Base-by-base conservation (phyloP, 2,113 vertebrate species). In the Misgurnus mizolepis region DNA sequence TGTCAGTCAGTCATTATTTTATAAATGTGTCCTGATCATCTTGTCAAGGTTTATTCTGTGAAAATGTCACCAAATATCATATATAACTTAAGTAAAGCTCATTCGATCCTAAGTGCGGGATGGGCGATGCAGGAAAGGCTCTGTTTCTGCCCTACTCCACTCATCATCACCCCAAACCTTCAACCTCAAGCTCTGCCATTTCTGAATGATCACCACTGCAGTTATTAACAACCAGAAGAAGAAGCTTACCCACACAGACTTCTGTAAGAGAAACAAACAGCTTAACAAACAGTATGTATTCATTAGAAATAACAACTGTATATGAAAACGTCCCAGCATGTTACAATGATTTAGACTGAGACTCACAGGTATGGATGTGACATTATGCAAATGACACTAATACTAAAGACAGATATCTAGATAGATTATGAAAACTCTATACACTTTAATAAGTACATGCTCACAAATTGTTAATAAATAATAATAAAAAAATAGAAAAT, bases 191-290 rank as follows among this genome's bases (percentile, higher is more conserved):
- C 61, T 67, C 82, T 84, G 86, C 0, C 80, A 77, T 76, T 85
- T 88, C 92, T 96, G 94, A 2, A 91, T 0, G 2, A 90, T 7
- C 84, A 94, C 87, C 85, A 94, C 81, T 1, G 76, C 76, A 7
- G 87, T 85, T 27, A 93, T 87, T 73, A 94, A 80, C 73, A 93
- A 78, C 95, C 95, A 96, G 84, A 95, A 86, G 80, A 94, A 91
- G 89, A 96, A 92, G 85, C 92, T 95, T 86, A 95, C 94, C 95
- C 95, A 86, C 73, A 86, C 56, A 0, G 81, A 80, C 60, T 67
- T 81, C 83, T 86, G 71, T 27, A 17, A 17, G 55, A 7, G 55
- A 68, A 5, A 71, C 22, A 76, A 34, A 12, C 8, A 58, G 7
- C 27, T 34, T 34, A 34, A 34, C 27, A 34, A 34, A 34, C 27